These are phyloP conservation scores for Seira musarum DNA, from an alignment of 2,888 invertebrate species.

Conservation along the genomic window DNA sequence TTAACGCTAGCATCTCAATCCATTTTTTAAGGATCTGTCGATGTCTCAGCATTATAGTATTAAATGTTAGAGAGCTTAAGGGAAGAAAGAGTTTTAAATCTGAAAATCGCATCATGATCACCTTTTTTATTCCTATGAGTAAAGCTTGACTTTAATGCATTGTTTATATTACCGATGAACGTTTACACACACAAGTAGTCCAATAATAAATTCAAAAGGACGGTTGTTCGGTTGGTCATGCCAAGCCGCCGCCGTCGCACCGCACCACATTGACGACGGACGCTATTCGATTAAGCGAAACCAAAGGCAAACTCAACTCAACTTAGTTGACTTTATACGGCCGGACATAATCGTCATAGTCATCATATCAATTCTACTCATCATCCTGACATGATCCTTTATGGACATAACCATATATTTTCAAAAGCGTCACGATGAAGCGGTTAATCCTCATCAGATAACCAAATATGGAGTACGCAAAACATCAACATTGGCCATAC, in stretches of 20 bases:
- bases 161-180: background rate
- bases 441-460: conserved; percentile 61
- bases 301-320: conserved; percentile 18
- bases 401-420: conserved; percentile 58
- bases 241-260: conserved; percentile 34
- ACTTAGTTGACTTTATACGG: background rate
- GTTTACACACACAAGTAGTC: background rate
- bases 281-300: conserved; percentile 44
- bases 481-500: conserved; percentile 35
- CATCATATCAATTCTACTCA: background rate
- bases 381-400: conserved; percentile 55
- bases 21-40: background rate
- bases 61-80: too few species aligned
- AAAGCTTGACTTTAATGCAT: background rate
- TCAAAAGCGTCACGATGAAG: conserved; percentile 60
- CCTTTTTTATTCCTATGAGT: too few species aligned
- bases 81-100: background rate
- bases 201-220: background rate
- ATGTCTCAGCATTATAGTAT: too few species aligned
- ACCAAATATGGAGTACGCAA: conserved; percentile 45
- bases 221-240: conserved; percentile 49
- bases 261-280: conserved; percentile 39
- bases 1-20: background rate
- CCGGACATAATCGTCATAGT: background rate
- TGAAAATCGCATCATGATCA: background rate